Percentiles rank a stretch among this genome's conserved stretches.
Conservation (phyloP, 2,888 invertebrate species). For the Brachylomia viminalis region DNA sequence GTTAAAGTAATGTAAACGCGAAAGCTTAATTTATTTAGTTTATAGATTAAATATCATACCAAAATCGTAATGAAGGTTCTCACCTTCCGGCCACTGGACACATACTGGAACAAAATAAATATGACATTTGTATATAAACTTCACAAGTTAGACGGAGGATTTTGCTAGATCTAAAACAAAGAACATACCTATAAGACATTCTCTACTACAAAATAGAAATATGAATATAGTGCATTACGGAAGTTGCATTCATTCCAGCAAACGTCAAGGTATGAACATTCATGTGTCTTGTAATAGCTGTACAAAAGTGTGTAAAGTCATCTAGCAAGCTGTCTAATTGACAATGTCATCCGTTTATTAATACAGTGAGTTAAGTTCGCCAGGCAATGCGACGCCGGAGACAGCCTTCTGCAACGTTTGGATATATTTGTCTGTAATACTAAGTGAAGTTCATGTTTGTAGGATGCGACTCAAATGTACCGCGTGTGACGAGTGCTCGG, state of each 20-base stretch:
- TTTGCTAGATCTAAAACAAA: slow-evolving; percentile 79
- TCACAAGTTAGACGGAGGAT: slow-evolving; percentile 17
- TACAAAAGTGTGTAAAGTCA: slow-evolving; percentile 74
- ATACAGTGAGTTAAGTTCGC: slow-evolving; percentile 70
- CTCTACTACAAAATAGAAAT: slow-evolving; percentile 85
- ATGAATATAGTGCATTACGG: slow-evolving; percentile 82
- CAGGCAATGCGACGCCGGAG: slow-evolving; percentile 83
- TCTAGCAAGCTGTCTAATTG: slow-evolving; percentile 84
- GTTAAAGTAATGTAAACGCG: slow-evolving; percentile 86
- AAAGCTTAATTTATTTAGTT: slow-evolving; percentile 81
- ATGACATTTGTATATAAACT: slow-evolving; percentile 50
- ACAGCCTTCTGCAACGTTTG: slow-evolving; percentile 73
- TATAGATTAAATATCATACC: slow-evolving; percentile 74
- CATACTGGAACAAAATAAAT: slow-evolving; percentile 94
- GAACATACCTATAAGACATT: slow-evolving; percentile 85
- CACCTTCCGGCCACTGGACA: slow-evolving; percentile 98
- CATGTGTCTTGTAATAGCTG: slow-evolving; percentile 69
- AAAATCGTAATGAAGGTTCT: slow-evolving; percentile 78
- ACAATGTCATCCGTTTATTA: slow-evolving; percentile 77
- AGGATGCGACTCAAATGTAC: slow-evolving; percentile 29
- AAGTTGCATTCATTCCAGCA: slow-evolving; percentile 85
- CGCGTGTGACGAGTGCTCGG: slow-evolving; percentile 46
- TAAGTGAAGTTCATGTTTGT: slow-evolving; percentile 39
- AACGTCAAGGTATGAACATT: slow-evolving; percentile 76
- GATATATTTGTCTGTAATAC: slow-evolving; percentile 33